Conservation (phyloP, 2,113 vertebrate species). For the Tragelaphus imberbis region DNA sequence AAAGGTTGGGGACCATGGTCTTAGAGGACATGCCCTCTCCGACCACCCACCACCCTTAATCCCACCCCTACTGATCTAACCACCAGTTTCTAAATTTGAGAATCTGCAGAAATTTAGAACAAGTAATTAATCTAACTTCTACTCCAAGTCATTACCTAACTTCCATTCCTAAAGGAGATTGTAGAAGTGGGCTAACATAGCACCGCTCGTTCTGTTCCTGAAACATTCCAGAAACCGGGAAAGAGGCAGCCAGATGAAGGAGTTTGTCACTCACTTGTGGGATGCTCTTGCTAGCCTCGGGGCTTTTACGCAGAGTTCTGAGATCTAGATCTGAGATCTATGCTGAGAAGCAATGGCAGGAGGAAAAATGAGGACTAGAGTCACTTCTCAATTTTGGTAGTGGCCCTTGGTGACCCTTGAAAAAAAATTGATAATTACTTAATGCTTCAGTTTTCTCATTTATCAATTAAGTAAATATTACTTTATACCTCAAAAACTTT, state of each 20-base stretch:
- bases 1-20: neutral
- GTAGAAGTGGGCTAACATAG: neutral
- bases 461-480: constrained; percentile 13
- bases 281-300: neutral
- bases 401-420: neutral
- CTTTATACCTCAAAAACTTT: neutral
- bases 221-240: neutral
- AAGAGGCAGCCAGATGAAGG: neutral
- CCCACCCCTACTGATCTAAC: neutral
- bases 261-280: neutral
- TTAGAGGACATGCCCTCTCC: neutral
- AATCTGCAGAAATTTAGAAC: neutral
- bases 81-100: constrained; percentile 1
- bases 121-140: neutral
- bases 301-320: neutral
- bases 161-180: neutral
- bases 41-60: neutral
- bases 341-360: neutral
- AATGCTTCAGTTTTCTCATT: neutral
- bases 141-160: neutral
- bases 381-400: neutral
- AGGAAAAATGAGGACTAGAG: neutral
- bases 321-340: neutral
- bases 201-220: neutral
- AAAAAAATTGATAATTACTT: neutral